Base-by-base conservation (phyloP, 2,888 invertebrate genomes). In the Cheilosia grossa region DNA sequence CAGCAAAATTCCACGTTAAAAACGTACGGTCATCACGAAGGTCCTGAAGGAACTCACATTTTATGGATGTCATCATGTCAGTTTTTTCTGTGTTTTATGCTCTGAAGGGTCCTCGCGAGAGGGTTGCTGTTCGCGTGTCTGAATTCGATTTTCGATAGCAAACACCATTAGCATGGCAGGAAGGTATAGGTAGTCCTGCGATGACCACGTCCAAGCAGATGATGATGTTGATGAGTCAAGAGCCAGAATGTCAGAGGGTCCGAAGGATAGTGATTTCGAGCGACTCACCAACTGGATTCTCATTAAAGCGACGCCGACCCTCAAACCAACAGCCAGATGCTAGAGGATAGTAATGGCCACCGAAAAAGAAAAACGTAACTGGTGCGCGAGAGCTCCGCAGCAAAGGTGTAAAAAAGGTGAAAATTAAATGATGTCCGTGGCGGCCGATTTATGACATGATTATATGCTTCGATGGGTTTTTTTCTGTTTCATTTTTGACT, bases 1-100 rank as follows among this genome's bases (percentile, higher is more conserved):
- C 74, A 69, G 67, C 78, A 72, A 85, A 81, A 85, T 85, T 85
- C 85, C 70, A 44, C 44, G 72, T 63, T 54, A 49, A 53, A 80
- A 85, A 85, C 81, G 70, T 77, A 77, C 49, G 56, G 49, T 61
- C 85, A 63, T 54, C 85, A 85, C 85, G 85, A 85, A 85, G 85
- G 85, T 85, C 85, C 85, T 81, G 75, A 56, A 80, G 85, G 81
- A 85, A 72, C 70, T 72, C 58, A 75, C 75, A 81, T 85, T 85
- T 85, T 85, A 85, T 85, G 85, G 85, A 85, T 85, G 85, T 85
- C 85, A 85, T 85, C 85, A 85, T 85, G 81, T 81, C 81, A 81
- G 72, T 81, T 80, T 74, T 77, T 51, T 58, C 54, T 42, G 67
- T 54, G 7, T 42, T 44, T 21, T 30, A 5, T 30, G 7, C 3